These are phyloP conservation scores for Mustela nigripes DNA, from an alignment of 2,113 vertebrate species.

Conservation along the genomic window DNA sequence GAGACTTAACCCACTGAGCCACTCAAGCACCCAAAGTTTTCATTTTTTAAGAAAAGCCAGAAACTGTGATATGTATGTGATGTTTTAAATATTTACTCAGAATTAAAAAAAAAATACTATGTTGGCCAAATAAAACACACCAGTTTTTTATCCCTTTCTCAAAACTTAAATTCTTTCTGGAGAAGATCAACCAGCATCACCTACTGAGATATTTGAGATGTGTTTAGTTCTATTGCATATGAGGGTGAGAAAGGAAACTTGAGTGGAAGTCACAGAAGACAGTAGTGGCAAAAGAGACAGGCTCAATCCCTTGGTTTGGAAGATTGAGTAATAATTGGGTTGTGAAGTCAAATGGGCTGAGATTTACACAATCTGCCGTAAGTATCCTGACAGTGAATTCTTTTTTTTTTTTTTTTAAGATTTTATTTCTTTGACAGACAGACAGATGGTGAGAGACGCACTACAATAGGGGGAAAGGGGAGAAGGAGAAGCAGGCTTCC, in stretches of 20 bases:
- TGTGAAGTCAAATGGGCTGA: background rate
- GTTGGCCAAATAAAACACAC: background rate
- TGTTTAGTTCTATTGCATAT: background rate
- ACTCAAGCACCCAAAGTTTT: background rate
- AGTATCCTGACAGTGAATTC: background rate
- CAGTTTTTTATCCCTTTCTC: conserved; percentile 13
- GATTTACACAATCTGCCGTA: background rate
- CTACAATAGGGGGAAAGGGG: no score
- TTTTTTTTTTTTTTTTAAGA: no score
- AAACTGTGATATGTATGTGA: background rate
- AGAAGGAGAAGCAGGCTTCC: no score
- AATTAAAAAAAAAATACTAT: background rate
- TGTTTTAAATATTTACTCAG: conserved; percentile 20
- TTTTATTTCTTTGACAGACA: no score
- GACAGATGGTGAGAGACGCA: no score
- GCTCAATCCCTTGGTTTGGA: background rate
- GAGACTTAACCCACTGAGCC: no score
- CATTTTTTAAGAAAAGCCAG: background rate
- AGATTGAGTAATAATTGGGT: background rate
- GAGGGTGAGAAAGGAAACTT: background rate
- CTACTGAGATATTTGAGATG: background rate
- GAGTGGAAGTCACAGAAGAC: background rate
- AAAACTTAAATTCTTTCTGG: background rate
- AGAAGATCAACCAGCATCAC: background rate
- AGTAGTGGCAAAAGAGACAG: background rate